phyloP scores from a whole-genome alignment of 2,113 vertebrate genomes.

The Dissostichus mawsoni region DNA sequence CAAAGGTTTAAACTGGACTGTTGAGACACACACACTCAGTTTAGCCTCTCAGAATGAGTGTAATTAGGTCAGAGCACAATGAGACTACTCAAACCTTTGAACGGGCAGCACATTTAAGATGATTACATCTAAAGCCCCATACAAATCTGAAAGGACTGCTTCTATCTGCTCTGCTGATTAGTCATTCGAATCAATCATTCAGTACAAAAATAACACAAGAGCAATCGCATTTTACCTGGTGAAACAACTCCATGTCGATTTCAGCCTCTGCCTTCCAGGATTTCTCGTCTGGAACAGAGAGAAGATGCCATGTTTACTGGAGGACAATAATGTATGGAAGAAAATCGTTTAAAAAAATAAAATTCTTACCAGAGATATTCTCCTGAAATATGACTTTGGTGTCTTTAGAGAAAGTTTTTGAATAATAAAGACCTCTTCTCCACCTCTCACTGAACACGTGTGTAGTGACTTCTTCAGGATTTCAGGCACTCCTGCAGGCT shows the following conservation, averaged over 20 bases:
- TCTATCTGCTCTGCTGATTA: slow-evolving; percentile 50
- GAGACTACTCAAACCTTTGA: slow-evolving; percentile 71
- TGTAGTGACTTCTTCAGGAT: slow-evolving; percentile 99
- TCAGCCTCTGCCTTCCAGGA: slow-evolving; percentile 98
- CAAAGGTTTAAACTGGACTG: slow-evolving; percentile 58
- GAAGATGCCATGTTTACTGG: slow-evolving; percentile 1
- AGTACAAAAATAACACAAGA: slow-evolving; percentile 21
- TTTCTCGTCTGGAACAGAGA: slow-evolving; percentile 89
- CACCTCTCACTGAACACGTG: slow-evolving; percentile 93
- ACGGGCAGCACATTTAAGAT: slow-evolving; percentile 64
- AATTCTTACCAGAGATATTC: slow-evolving; percentile 89
- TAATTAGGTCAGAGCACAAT: slow-evolving; percentile 79
- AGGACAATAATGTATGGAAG: background rate
- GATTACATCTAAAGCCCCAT: slow-evolving; percentile 70
- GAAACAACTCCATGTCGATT: slow-evolving; percentile 99
- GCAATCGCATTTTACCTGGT: slow-evolving; percentile 89
- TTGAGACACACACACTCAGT: slow-evolving; percentile 62
- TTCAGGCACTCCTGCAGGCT: slow-evolving; percentile 96
- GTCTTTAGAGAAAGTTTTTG: slow-evolving; percentile 99
- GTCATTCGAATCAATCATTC: slow-evolving; percentile 35
- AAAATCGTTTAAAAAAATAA: background rate
- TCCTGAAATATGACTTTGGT: slow-evolving; percentile 99
- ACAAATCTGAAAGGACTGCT: slow-evolving; percentile 57
- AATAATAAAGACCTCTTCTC: slow-evolving; percentile 97
- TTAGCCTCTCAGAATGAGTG: slow-evolving; percentile 29